Conservation (phyloP, 2,797 vertebrate species). For the Chanos chanos region DNA sequence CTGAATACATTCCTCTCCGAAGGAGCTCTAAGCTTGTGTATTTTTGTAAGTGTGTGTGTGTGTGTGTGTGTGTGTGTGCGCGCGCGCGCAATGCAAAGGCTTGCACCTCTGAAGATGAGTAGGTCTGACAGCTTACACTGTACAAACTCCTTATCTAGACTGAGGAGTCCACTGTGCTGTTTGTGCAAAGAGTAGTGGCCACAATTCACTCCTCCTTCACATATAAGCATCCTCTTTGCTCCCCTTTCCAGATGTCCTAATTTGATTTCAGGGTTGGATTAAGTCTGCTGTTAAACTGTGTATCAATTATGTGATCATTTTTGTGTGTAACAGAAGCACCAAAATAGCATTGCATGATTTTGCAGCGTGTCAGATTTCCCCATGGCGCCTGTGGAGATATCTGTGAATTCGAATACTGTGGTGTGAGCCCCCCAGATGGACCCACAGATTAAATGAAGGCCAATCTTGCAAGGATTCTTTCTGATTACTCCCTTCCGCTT, state of each 20-base stretch:
- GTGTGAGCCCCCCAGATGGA: too few relatives aligned
- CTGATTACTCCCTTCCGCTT: too few relatives aligned
- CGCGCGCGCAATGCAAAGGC: neutral
- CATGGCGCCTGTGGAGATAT: too few relatives aligned
- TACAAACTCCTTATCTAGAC: slow-evolving; percentile 30
- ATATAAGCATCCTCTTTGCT: slow-evolving; percentile 18
- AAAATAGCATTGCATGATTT: too few relatives aligned
- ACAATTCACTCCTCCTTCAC: slow-evolving; percentile 38
- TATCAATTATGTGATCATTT: too few relatives aligned
- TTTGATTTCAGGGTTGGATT: slow-evolving; percentile 38
- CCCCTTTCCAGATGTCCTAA: slow-evolving; percentile 26
- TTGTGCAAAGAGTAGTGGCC: slow-evolving; percentile 27
- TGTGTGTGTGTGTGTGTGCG: slow-evolving; percentile 14
- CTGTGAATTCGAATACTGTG: too few relatives aligned
- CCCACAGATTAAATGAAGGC: too few relatives aligned
- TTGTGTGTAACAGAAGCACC: too few relatives aligned
- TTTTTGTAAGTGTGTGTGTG: slow-evolving; percentile 37
- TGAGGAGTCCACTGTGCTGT: slow-evolving; percentile 43
- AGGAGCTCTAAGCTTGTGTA: neutral
- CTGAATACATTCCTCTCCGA: slow-evolving; percentile 1
- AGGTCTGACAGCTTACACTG: slow-evolving; percentile 37
- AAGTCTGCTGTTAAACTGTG: neutral
- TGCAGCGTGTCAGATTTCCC: slow-evolving; percentile 14
- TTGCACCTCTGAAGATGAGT: slow-evolving; percentile 31
- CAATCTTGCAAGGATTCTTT: too few relatives aligned